These are phyloP conservation scores for Numenius arquata DNA, from an alignment of 2,113 vertebrate species.

Conservation along the genomic window DNA sequence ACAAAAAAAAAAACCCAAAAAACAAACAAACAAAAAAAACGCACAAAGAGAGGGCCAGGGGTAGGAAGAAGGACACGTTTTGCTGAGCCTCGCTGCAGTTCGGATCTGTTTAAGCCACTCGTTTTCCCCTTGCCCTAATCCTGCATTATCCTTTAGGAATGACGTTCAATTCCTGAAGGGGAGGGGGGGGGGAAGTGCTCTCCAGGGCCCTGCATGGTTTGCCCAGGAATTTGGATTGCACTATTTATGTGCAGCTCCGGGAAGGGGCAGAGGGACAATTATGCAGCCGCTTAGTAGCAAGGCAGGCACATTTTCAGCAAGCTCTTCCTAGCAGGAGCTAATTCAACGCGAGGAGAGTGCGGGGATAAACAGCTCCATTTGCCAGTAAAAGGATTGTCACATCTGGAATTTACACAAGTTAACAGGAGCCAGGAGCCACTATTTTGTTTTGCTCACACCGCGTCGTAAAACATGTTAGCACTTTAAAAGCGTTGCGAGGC, in stretches of 20 bases:
- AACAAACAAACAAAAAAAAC: background rate
- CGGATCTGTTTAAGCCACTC: slow-evolving; percentile 35
- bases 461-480: slow-evolving; percentile 15
- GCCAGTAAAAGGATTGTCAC: slow-evolving; percentile 39
- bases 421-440: slow-evolving; percentile 53
- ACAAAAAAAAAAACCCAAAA: background rate
- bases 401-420: slow-evolving; percentile 56
- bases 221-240: slow-evolving; percentile 44
- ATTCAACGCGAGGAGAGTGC: background rate
- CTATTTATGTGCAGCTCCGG: slow-evolving; percentile 5
- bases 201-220: slow-evolving; percentile 26
- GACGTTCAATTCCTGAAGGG: slow-evolving; percentile 35
- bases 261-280: slow-evolving; percentile 40
- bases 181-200: slow-evolving; percentile 11
- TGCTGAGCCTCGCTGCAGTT: background rate
- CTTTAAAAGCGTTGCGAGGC: background rate
- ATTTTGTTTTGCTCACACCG: background rate
- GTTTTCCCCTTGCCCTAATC: slow-evolving; percentile 56
- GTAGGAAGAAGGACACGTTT: background rate
- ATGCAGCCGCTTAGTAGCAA: slow-evolving; percentile 9
- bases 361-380: slow-evolving; percentile 4
- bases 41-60: background rate
- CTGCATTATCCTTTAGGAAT: slow-evolving; percentile 48
- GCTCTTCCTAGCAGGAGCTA: slow-evolving; percentile 28
- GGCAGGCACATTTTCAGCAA: background rate